Base-by-base conservation (phyloP, 2,797 vertebrate species). In the Girardinus metallicus region DNA sequence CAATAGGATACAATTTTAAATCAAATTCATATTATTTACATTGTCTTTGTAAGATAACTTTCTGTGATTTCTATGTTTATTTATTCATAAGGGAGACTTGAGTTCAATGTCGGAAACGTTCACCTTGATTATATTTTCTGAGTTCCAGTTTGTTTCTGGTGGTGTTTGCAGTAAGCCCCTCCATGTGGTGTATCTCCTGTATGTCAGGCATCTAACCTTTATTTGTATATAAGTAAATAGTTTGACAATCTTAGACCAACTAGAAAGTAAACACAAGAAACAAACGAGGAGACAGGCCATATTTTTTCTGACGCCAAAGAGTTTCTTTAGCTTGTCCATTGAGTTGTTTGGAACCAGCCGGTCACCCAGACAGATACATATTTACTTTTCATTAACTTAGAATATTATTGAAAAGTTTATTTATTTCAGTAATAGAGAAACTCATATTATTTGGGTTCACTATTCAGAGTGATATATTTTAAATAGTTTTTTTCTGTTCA, bases 271-370 rank as follows among this genome's bases (percentile, higher is more conserved):
- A 90, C 75, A 82, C 44, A 70, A 82, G 88, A 84, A 91, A 94
- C 91, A 89, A 80, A 84, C 94, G 92, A 94, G 92, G 94, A 95
- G 94, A 95, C 90, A 94, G 93, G 95, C 96, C 95, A 96, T 96
- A 96, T 94, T 95, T 95, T 95, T 95, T 95, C 91, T 91, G 93
- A 96, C 95, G 93, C 96, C 96, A 96, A 96, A 96, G 96, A 96
- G 88, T 96, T 96, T 81, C 88, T 94, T 96, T 94, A 90, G 86
- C 86, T 93, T 91, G 93, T 94, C 86, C 90, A 89, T 94, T 90
- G 82, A 83, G 78, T 92, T 76, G 51, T 85, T 85, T 57, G 66
- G 70, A 80, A 51, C 62, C 82, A 72, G 72, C 76, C 76, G 29
- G 3, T 71, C 31, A 70, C 43, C 66, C 43, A n/a, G 53, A 62